phyloP scores from a whole-genome alignment of 2,797 vertebrate species.

The Catharus ustulatus region DNA sequence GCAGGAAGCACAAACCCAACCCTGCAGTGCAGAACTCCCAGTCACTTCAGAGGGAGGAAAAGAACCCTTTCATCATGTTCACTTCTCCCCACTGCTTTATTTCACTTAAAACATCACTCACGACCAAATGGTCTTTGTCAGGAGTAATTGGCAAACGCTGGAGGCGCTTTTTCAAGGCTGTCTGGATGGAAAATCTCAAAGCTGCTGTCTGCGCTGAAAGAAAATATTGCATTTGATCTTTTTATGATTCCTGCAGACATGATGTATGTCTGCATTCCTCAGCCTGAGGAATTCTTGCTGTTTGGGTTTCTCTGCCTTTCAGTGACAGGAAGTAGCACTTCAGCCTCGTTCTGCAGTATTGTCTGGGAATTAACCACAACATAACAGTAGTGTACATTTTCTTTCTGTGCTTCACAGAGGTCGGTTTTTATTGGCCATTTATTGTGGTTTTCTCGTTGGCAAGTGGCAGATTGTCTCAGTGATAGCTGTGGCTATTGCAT shows the following conservation, averaged over 20 bases:
- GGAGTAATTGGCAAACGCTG: slow-evolving; percentile 72
- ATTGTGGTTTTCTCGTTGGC: slow-evolving; percentile 45
- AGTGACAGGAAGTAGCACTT: slow-evolving; percentile 68
- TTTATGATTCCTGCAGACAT: slow-evolving; percentile 74
- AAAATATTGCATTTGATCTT: slow-evolving; percentile 80
- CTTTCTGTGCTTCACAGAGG: slow-evolving; percentile 28
- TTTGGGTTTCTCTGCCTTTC: slow-evolving; percentile 61
- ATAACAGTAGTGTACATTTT: slow-evolving; percentile 3
- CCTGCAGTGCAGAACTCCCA: slow-evolving; percentile 63
- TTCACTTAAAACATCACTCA: slow-evolving; percentile 77
- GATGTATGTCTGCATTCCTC: slow-evolving; percentile 77
- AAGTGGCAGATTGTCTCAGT: background rate
- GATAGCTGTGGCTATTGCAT: background rate
- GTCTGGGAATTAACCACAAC: slow-evolving; percentile 62
- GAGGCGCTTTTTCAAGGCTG: slow-evolving; percentile 75
- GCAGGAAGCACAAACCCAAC: slow-evolving; percentile 67
- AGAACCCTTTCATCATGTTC: slow-evolving; percentile 77
- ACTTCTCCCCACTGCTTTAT: slow-evolving; percentile 73
- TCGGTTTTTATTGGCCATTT: slow-evolving; percentile 65
- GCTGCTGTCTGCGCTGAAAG: slow-evolving; percentile 75
- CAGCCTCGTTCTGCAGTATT: slow-evolving; percentile 53
- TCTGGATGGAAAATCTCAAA: slow-evolving; percentile 75
- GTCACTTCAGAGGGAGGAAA: slow-evolving; percentile 68
- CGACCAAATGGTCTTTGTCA: slow-evolving; percentile 80
- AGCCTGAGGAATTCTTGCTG: slow-evolving; percentile 60